phyloP scores from a whole-genome alignment of 2,888 invertebrate genomes.

The Quadroppia sp. region DNA sequence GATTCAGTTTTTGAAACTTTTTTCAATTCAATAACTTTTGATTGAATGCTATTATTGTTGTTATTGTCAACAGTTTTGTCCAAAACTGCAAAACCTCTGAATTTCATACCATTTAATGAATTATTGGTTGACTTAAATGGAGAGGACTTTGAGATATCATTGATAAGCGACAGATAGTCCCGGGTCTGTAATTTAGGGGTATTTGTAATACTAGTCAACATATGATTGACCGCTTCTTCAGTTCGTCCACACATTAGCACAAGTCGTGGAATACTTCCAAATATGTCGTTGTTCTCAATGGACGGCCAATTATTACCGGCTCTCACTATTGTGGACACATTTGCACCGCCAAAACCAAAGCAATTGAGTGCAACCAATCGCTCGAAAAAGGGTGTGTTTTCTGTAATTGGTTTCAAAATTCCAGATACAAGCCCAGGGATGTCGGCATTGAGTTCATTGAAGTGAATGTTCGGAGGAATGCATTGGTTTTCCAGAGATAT shows the following conservation, averaged over 20 bases:
- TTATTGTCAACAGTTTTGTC: not conserved
- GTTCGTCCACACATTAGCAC: slow-evolving; percentile 39
- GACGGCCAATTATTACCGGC: too few species aligned
- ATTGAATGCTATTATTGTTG: not conserved
- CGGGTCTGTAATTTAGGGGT: slow-evolving; percentile 18
- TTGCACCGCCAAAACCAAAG: too few species aligned
- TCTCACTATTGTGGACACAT: too few species aligned
- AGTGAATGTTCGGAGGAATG: slow-evolving; percentile 90
- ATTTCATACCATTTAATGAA: slow-evolving; percentile 24
- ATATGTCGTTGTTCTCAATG: slow-evolving; percentile 6
- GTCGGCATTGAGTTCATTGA: slow-evolving; percentile 74
- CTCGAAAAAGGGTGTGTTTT: slow-evolving; percentile 55
- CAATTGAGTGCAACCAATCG: slow-evolving; percentile 84
- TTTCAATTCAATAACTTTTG: not conserved
- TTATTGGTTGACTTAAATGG: not conserved
- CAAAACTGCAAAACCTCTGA: not conserved
- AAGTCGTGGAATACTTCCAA: slow-evolving; percentile 22
- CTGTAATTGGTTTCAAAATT: slow-evolving; percentile 48
- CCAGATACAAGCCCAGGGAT: slow-evolving; percentile 58
- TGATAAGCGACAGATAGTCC: slow-evolving; percentile 35
- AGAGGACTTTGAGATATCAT: slow-evolving; percentile 23
- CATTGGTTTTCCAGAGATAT: slow-evolving; percentile 88
- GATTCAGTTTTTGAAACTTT: slow-evolving; percentile 33
- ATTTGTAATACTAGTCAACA: slow-evolving; percentile 50
- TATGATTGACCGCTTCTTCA: slow-evolving; percentile 34